Base-by-base conservation (phyloP, 2,113 vertebrate species). In the Tapirus terrestris region DNA sequence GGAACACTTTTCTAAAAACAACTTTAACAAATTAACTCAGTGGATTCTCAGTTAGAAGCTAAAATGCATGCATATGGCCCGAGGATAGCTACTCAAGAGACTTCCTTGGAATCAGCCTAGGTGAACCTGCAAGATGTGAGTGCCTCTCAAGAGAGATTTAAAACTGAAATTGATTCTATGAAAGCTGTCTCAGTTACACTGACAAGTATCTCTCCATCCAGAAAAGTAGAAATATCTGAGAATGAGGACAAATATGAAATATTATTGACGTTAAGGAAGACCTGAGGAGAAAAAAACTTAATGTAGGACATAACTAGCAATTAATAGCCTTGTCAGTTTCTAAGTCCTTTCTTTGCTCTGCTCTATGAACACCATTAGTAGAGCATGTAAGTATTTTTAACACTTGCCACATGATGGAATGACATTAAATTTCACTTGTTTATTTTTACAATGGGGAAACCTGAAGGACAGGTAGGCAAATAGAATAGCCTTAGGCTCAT, bases 241-340 rank as follows among this genome's bases (percentile, higher is more conserved):
- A 97, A 87, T 77, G 39, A 97, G 97, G 92, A 79, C 23, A 94
- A 84, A 93, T 87, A 25, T 76, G 53, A 93, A 96, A 83, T 92
- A 86, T 93, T 93, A 23, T 75, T 84, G 29, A 93, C 29, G 85
- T 91, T 56, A 72, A 82, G 68, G 51, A 94, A 87, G 70, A 93
- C 36, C 48, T 43, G 13, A 96, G 27, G 85, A 90, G 13, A 25
- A 12, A n/a, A 83, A 83, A 84, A 83, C n/a, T 36, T 77, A 39
- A 75, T 8, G 2, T 68, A 67, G 43, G 67, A 91, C 21, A 8
- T 89, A 91, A 70, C 13, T 68, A 63, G 27, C 89, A 91, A 86
- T 93, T 95, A 96, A n/a, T 60, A 95, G 39, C 2, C 13, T 79
- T 84, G 79, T 97, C 56, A 53, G n/a, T 67, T 27, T 89, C 23